Evolutionary conservation across 2,888 invertebrate species (phyloP), one percentile per base, ranked within the genome.

Genomic region (Campopleginae sp.): DNA sequence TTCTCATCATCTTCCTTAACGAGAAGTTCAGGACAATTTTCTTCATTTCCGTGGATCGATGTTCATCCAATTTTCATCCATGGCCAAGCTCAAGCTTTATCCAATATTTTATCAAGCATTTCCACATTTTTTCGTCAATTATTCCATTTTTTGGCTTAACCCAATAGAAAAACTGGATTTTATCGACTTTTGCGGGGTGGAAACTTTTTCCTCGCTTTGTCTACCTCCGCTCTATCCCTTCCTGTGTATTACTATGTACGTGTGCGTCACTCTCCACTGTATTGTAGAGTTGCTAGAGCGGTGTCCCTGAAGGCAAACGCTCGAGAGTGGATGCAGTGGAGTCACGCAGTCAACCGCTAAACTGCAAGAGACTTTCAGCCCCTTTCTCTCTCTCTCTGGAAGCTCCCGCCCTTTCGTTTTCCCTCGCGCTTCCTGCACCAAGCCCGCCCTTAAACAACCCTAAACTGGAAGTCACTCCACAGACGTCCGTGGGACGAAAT

Each of bases 391-490:
- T 42, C 70, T 48, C 51, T 71, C 46, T 74, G 63, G 58, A 66
- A 51, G 84, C 77, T 81, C 84, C 72, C 84, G 84, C 81, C 84
- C 81, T 77, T 81, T 48, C 68, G 58, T 51, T 78, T 81, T 70
- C 68, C 44, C 74, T 74, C 58, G 77, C 12, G 48, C 44, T 33
- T 68, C 27, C 81, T 33, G 66, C 33, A 46, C 66, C 12, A 58
- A 77, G 87, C 89, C 91, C 90, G 87, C 90, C 92, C 90, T 91
- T 89, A 89, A 91, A 89, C 91, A 91, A 89, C 91, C 92, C 90
- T 91, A 90, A 92, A 90, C 90, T 89, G 77, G 80, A 90, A 91
- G 91, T 91, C 91, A 92, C 91, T 92, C 90, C 87, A 89, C 86
- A 51, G 80, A 83, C 38, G 66, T 65, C 71, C 71, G 42, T 31